Percentiles rank a stretch among this genome's conserved stretches.
phyloP scores from a whole-genome alignment of 2,113 vertebrate genomes.

The Fukomys damarensis region DNA sequence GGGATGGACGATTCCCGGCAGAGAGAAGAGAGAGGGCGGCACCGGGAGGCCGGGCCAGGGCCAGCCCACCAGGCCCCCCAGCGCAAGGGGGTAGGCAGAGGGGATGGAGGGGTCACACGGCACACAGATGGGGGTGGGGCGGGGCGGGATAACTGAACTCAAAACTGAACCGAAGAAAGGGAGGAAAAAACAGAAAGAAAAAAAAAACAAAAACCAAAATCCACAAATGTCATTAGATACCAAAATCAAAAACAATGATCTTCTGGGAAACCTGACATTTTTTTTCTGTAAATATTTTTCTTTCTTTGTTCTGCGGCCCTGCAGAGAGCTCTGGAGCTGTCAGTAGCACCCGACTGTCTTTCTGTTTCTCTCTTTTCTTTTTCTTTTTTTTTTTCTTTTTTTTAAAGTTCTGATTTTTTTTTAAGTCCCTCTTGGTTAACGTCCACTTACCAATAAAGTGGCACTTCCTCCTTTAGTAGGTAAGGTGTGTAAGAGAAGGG shows the following conservation, averaged over 20 bases:
- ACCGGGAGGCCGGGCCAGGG: slow-evolving; percentile 61
- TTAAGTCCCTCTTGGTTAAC: slow-evolving; percentile 99
- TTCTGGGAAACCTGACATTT: slow-evolving; percentile 93
- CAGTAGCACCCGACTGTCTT: slow-evolving; percentile 95
- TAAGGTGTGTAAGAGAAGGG: slow-evolving; percentile 99
- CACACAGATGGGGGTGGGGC: slow-evolving; percentile 36
- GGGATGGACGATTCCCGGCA: slow-evolving; percentile 80
- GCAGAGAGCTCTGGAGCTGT: slow-evolving; percentile 97
- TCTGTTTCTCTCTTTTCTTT: slow-evolving; percentile 90
- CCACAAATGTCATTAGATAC: slow-evolving; percentile 98
- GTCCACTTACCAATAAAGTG: slow-evolving; percentile 99
- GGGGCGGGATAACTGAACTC: slow-evolving; percentile 73
- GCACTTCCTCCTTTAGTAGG: slow-evolving; percentile 99
- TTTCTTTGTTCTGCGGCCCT: slow-evolving; percentile 92
- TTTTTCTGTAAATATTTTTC: slow-evolving; percentile 87
- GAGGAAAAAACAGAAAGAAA: slow-evolving; percentile 81
- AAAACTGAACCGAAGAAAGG: slow-evolving; percentile 84
- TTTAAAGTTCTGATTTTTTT: slow-evolving; percentile 93
- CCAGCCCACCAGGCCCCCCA: slow-evolving; percentile 74
- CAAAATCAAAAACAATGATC: slow-evolving; percentile 95
- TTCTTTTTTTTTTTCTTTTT: slow-evolving; percentile 87
- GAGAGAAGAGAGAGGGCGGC: slow-evolving; percentile 87
- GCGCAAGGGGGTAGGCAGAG: slow-evolving; percentile 74
- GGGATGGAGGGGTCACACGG: slow-evolving; percentile 88
- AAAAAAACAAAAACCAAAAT: slow-evolving; percentile 91